These are phyloP conservation scores for Apamea epomidion DNA, from an alignment of 2,888 invertebrate genomes.

Conservation along the genomic window DNA sequence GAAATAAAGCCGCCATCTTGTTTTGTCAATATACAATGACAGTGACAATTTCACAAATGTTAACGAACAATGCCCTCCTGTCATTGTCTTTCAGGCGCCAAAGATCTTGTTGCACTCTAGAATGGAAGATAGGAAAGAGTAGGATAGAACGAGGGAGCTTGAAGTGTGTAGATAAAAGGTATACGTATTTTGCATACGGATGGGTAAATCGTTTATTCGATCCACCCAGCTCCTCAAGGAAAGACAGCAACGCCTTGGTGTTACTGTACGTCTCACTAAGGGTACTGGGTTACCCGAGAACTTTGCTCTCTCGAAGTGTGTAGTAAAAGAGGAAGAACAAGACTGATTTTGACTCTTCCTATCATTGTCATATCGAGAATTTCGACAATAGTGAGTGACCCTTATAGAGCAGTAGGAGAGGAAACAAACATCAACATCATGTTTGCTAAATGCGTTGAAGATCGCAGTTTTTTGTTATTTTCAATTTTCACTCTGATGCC, in stretches of 20 bases:
- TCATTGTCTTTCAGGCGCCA: no score
- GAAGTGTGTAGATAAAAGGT: not conserved
- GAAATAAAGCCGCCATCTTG: not conserved
- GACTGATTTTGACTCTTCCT: not conserved
- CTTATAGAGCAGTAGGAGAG: not conserved
- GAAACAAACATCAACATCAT: not conserved
- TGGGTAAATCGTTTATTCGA: no score
- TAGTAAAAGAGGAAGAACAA: not conserved
- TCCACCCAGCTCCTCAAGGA: no score
- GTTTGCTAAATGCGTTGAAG: not conserved
- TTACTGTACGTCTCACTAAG: no score
- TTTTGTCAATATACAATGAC: not conserved
- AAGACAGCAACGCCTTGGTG: no score
- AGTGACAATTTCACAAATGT: not conserved
- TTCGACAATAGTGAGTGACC: not conserved
- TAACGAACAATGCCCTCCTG: not conserved
- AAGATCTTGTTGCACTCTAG: not conserved
- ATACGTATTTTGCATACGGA: no score
- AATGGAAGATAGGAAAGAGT: not conserved
- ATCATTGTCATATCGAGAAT: not conserved
- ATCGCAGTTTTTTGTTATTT: not conserved
- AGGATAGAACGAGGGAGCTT: not conserved
- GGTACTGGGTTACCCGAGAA: no score
- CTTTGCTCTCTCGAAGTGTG: not conserved
- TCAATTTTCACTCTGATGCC: not conserved